Evolutionary conservation across 2,888 invertebrate species (phyloP).

Genomic region (Danaus chrysippus): DNA sequence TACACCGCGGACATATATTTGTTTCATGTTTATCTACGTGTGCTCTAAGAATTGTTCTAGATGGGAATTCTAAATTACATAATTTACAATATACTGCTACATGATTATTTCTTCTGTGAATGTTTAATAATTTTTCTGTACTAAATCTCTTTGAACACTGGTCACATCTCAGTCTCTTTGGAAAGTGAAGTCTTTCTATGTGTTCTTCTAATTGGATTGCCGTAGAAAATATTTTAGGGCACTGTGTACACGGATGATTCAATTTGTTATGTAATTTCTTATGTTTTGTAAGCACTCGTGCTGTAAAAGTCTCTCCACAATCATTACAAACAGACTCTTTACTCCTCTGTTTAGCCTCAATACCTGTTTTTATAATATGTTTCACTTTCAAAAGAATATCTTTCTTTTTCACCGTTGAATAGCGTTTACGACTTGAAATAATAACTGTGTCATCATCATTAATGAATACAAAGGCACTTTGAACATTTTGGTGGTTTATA

Average conservation of each 20-base stretch:
- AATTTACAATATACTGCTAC: conserved; percentile 51
- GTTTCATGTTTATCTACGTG: conserved; percentile 57
- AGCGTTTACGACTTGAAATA: conserved; percentile 47
- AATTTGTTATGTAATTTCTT: conserved; percentile 45
- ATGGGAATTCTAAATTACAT: conserved; percentile 55
- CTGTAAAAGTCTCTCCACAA: conserved; percentile 49
- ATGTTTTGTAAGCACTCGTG: conserved; percentile 43
- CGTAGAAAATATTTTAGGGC: conserved; percentile 51
- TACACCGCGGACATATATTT: conserved; percentile 50
- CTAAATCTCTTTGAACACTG: conserved; percentile 59
- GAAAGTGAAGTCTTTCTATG: conserved; percentile 53
- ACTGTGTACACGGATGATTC: conserved; percentile 46
- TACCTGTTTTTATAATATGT: conserved; percentile 42
- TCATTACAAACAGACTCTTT: conserved; percentile 46
- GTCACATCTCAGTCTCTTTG: conserved; percentile 51
- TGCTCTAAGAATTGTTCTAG: conserved; percentile 46
- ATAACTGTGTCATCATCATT: conserved; percentile 45
- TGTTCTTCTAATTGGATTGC: conserved; percentile 46
- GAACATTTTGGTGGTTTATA: conserved; percentile 1
- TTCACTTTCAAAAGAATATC: conserved; percentile 47
- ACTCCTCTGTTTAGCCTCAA: conserved; percentile 36
- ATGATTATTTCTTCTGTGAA: conserved; percentile 52
- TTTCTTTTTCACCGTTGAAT: conserved; percentile 40
- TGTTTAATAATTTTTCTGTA: conserved; percentile 49
- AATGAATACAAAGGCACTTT: conserved; percentile 11